These are phyloP conservation scores for Andrena flavipes DNA, from an alignment of 2,888 invertebrate species.

Conservation along the genomic window DNA sequence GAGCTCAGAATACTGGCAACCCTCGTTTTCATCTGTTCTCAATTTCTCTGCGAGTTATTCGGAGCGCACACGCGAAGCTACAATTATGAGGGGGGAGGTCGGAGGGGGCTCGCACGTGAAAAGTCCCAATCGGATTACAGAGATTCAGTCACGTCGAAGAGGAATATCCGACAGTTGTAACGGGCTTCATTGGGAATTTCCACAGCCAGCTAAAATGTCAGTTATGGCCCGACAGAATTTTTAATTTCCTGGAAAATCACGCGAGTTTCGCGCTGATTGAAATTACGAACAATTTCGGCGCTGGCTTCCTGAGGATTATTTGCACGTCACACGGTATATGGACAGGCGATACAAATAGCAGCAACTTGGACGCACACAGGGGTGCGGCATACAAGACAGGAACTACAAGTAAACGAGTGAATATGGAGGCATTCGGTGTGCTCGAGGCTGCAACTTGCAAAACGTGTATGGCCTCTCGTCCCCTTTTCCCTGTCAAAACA, in stretches of 20 bases:
- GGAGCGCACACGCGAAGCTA: too few relatives aligned
- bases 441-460: constrained; percentile 32
- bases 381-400: constrained; percentile 39
- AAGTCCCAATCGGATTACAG: background rate
- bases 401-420: constrained; percentile 40
- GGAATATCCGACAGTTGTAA: background rate
- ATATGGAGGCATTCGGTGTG: constrained; percentile 46
- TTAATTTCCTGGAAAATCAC: background rate
- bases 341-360: constrained; percentile 24
- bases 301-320: constrained; percentile 9
- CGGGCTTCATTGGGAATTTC: background rate
- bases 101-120: background rate
- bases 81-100: too few relatives aligned
- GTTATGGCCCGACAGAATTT: background rate
- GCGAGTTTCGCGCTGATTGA: constrained; percentile 18
- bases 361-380: constrained; percentile 26
- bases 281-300: constrained; percentile 22
- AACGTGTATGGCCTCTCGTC: constrained; percentile 36
- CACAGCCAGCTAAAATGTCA: background rate
- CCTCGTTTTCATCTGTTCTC: background rate
- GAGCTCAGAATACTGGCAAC: background rate
- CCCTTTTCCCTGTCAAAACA: constrained; percentile 42
- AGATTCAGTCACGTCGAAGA: background rate
- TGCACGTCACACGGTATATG: constrained; percentile 41
- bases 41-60: background rate